phyloP scores from a whole-genome alignment of 1,140 invertebrate genomes.

The Bradysia coprophila region DNA sequence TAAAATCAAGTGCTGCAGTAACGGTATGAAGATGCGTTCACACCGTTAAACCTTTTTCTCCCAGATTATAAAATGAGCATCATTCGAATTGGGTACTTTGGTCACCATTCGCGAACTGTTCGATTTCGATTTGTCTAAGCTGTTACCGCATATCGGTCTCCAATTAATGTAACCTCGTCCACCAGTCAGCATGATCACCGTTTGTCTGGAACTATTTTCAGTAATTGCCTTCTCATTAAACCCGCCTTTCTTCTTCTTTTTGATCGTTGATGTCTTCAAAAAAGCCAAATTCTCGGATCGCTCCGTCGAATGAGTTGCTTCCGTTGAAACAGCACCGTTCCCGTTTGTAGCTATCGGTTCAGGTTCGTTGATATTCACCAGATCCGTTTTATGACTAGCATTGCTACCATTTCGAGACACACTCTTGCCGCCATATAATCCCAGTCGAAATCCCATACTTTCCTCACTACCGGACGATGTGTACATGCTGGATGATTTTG shows the following conservation, averaged over 20 bases:
- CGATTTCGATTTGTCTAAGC: slow-evolving; percentile 22
- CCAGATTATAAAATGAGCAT: slow-evolving; percentile 77
- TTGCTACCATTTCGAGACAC: slow-evolving; percentile 52
- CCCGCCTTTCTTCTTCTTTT: slow-evolving; percentile 16
- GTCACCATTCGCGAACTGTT: slow-evolving; percentile 19
- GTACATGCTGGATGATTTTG: slow-evolving; percentile 59
- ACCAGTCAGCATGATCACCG: slow-evolving; percentile 70
- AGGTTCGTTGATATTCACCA: slow-evolving; percentile 24
- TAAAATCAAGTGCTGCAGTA: too few species aligned
- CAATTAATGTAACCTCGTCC: slow-evolving; percentile 75
- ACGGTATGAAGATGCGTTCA: too few species aligned
- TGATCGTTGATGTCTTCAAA: slow-evolving; percentile 17
- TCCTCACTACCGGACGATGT: slow-evolving; percentile 67
- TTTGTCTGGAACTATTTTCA: slow-evolving; percentile 32
- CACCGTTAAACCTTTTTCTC: slow-evolving; percentile 71
- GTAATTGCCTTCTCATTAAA: slow-evolving; percentile 13
- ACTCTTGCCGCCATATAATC: slow-evolving; percentile 25
- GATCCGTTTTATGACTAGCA: slow-evolving; percentile 37
- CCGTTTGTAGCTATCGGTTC: too few species aligned
- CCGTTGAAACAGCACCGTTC: slow-evolving; percentile 7
- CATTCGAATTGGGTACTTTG: slow-evolving; percentile 45
- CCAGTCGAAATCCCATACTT: slow-evolving; percentile 45
- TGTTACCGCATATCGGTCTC: slow-evolving; percentile 43
- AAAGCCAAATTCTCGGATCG: too few species aligned
- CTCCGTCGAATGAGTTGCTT: too few species aligned